Percentiles rank a stretch among this genome's conserved stretches.
Conservation (phyloP, 2,888 invertebrate genomes). For the Drosophila tanythrix region DNA sequence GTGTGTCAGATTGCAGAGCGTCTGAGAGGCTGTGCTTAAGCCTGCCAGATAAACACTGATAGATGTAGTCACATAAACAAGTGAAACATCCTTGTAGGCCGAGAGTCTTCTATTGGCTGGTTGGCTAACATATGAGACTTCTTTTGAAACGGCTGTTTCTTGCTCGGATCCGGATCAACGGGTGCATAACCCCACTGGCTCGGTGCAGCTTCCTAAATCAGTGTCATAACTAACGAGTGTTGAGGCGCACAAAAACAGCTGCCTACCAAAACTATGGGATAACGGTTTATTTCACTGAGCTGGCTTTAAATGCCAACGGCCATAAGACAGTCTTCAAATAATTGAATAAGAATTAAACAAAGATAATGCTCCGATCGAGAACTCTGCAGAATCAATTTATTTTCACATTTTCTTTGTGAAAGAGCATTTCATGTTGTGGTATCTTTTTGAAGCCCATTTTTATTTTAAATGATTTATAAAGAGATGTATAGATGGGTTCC, state of each 20-base stretch:
- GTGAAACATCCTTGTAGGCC: constrained; percentile 3
- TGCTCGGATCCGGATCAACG: background rate
- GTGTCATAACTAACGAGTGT: background rate
- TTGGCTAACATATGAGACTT: constrained; percentile 1
- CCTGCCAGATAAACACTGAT: constrained; percentile 16
- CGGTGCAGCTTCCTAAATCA: constrained; percentile 8
- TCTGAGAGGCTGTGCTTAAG: constrained; percentile 1
- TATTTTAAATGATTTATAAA: background rate
- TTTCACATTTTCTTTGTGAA: background rate
- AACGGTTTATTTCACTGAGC: background rate
- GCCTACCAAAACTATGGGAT: background rate
- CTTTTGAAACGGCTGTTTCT: background rate
- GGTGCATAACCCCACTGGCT: constrained; percentile 2
- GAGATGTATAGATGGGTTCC: too few relatives aligned
- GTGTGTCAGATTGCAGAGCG: background rate
- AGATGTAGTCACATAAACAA: constrained; percentile 16
- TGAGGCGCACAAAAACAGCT: background rate
- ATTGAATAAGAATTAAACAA: background rate
- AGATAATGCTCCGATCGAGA: background rate
- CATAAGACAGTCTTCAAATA: background rate
- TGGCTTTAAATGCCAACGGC: background rate
- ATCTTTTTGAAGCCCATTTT: too few relatives aligned
- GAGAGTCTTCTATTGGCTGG: constrained; percentile 2
- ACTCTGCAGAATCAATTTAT: background rate
- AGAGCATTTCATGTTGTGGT: background rate